A percentile compares a stretch with the other conserved stretches of the same genome.
These are phyloP conservation scores for Myiotriccus ornatus DNA, from an alignment of 2,797 vertebrate species.

Conservation along the genomic window DNA sequence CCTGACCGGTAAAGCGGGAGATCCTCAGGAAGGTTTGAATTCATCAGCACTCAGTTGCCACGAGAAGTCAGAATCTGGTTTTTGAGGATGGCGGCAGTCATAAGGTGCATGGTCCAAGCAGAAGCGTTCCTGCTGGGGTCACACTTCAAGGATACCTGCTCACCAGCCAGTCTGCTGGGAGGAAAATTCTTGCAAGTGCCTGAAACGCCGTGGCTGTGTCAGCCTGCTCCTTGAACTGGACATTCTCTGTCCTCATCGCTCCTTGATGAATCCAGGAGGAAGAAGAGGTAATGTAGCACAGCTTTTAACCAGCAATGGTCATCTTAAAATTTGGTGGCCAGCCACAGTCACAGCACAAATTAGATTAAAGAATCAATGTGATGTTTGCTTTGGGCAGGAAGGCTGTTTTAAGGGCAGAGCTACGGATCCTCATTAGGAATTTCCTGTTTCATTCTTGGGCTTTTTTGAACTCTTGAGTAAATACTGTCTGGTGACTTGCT, in stretches of 20 bases:
- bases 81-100: neutral
- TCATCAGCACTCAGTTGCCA: neutral
- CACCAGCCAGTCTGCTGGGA: neutral
- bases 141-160: neutral
- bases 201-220: neutral
- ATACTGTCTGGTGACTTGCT: neutral
- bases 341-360: neutral
- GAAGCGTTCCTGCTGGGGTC: neutral
- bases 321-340: neutral
- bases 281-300: neutral
- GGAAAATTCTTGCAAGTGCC: neutral
- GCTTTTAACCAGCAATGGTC: neutral
- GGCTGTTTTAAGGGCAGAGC: neutral
- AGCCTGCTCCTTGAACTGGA: neutral
- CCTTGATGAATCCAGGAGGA: neutral
- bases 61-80: neutral
- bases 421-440: neutral
- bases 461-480: neutral
- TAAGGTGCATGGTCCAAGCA: neutral
- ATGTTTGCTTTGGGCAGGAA: neutral
- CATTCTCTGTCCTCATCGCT: neutral
- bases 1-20: fast-evolving
- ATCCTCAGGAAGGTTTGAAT: neutral
- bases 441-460: neutral
- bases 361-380: neutral